phyloP scores from a whole-genome alignment of 2,888 invertebrate species.

The Cryptus viduatorius region DNA sequence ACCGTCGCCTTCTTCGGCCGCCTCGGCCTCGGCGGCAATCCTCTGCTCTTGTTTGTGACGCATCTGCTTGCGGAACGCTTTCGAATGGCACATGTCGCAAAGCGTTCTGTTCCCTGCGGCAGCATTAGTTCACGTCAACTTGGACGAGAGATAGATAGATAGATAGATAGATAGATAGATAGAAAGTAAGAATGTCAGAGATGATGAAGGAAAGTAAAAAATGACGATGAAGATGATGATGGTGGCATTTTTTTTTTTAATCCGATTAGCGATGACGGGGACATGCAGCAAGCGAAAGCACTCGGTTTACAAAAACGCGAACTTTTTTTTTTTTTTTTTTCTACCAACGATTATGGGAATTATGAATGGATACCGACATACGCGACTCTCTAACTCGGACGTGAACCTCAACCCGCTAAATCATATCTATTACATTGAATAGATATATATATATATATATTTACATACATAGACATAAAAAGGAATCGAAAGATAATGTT shows the following conservation, averaged over 20 bases:
- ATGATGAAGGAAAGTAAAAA: constrained; percentile 22
- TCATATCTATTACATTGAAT: neutral
- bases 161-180: constrained; percentile 56
- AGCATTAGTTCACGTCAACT: constrained; percentile 79
- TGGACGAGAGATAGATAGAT: constrained; percentile 61
- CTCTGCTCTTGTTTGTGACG: constrained; percentile 88
- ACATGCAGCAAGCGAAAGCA: constrained; percentile 69
- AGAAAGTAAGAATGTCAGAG: neutral
- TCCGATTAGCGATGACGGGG: constrained; percentile 61
- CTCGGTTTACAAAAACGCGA: constrained; percentile 50
- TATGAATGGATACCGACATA: constrained; percentile 13
- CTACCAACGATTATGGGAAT: constrained; percentile 20
- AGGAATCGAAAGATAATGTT: neutral
- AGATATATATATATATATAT: too few relatives aligned
- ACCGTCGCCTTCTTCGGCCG: constrained; percentile 86
- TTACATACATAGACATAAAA: too few relatives aligned
- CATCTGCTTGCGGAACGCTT: constrained; percentile 89
- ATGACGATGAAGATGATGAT: constrained; percentile 10
- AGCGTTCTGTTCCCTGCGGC: constrained; percentile 95
- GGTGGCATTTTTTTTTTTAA: neutral
- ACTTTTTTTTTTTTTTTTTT: constrained; percentile 27
- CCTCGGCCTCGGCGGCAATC: constrained; percentile 76
- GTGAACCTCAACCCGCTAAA: constrained; percentile 32
- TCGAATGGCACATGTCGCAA: constrained; percentile 94
- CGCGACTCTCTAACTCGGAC: constrained; percentile 43